Evolutionary conservation across 2,888 invertebrate species (phyloP).

Genomic region (Pheosia gnoma): DNA sequence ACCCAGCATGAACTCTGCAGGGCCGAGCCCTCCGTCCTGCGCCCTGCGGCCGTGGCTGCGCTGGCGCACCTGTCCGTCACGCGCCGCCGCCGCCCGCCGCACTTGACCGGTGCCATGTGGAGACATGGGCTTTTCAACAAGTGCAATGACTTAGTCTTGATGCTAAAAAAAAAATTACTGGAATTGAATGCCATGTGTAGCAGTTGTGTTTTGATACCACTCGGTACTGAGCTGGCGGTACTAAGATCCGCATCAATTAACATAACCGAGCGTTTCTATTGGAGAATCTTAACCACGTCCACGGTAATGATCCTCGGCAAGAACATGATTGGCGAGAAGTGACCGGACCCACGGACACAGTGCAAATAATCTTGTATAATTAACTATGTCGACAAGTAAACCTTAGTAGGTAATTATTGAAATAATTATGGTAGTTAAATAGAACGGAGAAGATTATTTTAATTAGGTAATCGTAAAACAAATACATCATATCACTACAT

Average conservation of each 20-base stretch:
- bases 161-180: too few species aligned
- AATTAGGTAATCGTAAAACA: too few species aligned
- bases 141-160: constrained; percentile 30
- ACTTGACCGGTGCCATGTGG: constrained; percentile 32
- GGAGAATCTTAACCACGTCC: neutral
- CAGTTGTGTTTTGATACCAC: too few species aligned
- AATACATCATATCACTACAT: too few species aligned
- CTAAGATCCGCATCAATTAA: neutral
- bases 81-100: constrained; percentile 33
- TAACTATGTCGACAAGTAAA: too few species aligned
- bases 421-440: too few species aligned
- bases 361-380: neutral
- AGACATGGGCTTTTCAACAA: constrained; percentile 16
- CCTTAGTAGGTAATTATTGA: too few species aligned
- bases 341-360: neutral
- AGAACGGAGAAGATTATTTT: too few species aligned
- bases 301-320: neutral
- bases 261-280: neutral
- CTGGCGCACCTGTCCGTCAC: constrained; percentile 51
- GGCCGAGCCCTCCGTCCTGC: constrained; percentile 43
- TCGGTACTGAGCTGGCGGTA: neutral
- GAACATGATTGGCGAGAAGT: neutral
- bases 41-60: constrained; percentile 36
- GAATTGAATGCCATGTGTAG: too few species aligned
- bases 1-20: constrained; percentile 25